Percentiles rank a stretch among this genome's conserved stretches.
Conservation (phyloP, 2,113 vertebrate species). For the Xiphophorus hellerii region DNA sequence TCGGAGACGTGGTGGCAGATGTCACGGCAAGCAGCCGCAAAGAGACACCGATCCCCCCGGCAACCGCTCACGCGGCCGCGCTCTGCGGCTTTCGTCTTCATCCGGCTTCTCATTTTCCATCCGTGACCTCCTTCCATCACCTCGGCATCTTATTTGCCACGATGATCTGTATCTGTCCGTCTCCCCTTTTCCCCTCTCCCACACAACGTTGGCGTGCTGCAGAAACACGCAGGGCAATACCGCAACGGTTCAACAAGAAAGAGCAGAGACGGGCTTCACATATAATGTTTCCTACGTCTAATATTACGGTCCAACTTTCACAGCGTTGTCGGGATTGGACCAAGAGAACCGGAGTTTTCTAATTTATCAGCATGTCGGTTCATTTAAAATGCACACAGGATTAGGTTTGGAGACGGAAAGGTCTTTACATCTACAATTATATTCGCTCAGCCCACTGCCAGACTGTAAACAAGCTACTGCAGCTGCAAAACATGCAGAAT, state of each 20-base stretch:
- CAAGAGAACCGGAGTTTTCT: neutral
- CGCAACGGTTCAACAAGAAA: slow-evolving; percentile 37
- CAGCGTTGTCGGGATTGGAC: neutral
- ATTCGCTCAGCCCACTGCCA: slow-evolving; percentile 24
- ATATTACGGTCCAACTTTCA: neutral
- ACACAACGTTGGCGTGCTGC: slow-evolving; percentile 57
- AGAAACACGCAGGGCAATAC: slow-evolving; percentile 27
- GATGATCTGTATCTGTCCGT: slow-evolving; percentile 59
- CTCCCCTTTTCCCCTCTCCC: slow-evolving; percentile 44
- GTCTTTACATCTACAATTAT: slow-evolving; percentile 38
- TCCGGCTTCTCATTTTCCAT: slow-evolving; percentile 40
- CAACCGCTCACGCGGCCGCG: slow-evolving; percentile 48
- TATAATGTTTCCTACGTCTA: slow-evolving; percentile 1
- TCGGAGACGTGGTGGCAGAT: slow-evolving; percentile 71
- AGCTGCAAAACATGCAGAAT: slow-evolving; percentile 39
- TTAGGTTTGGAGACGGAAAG: slow-evolving; percentile 26
- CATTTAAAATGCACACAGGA: slow-evolving; percentile 12
- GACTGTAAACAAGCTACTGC: slow-evolving; percentile 47
- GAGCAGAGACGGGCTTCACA: slow-evolving; percentile 13
- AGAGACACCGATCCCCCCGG: slow-evolving; percentile 61
- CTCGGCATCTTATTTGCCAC: slow-evolving; percentile 48
- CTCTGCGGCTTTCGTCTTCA: slow-evolving; percentile 28
- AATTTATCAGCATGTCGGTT: slow-evolving; percentile 9
- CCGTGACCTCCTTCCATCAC: slow-evolving; percentile 55
- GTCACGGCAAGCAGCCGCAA: slow-evolving; percentile 68